These are phyloP conservation scores for Nematostella vectensis DNA, from an alignment of 92 coral and sea anemone species.

Conservation along the genomic window DNA sequence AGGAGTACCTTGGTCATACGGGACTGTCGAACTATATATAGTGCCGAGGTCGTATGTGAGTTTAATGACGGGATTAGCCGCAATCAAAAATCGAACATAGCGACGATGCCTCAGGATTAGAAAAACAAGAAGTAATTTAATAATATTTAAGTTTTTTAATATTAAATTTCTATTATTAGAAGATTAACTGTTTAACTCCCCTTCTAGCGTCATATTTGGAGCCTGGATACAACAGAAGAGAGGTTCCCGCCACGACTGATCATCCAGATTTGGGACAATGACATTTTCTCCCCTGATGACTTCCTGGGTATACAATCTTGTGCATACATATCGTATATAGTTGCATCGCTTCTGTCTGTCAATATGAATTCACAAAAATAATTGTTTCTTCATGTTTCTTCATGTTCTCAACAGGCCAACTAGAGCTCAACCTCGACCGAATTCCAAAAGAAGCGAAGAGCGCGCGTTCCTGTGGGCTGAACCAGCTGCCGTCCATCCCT, in stretches of 20 bases:
- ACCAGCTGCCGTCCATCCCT: slow-evolving; percentile 20
- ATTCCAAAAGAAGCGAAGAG: slow-evolving; percentile 66
- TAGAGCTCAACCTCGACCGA: slow-evolving; percentile 39
- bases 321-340: background rate
- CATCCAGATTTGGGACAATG: slow-evolving; percentile 82
- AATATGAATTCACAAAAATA: background rate
- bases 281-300: slow-evolving; percentile 75
- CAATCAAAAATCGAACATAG: no score
- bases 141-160: no score
- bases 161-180: no score
- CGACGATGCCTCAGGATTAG: no score
- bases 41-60: no score
- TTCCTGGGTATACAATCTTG: slow-evolving; percentile 51
- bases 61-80: no score
- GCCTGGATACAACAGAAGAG: slow-evolving; percentile 51
- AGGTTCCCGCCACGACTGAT: slow-evolving; percentile 54
- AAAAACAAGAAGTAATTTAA: no score
- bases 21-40: slow-evolving; percentile 2
- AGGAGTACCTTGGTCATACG: background rate
- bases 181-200: no score
- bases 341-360: background rate
- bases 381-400: background rate
- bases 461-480: slow-evolving; percentile 44
- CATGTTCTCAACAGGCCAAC: slow-evolving; percentile 21
- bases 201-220: slow-evolving; percentile 67